phyloP scores from a whole-genome alignment of 2,888 invertebrate species.

The Lasioglossum leucozonium region DNA sequence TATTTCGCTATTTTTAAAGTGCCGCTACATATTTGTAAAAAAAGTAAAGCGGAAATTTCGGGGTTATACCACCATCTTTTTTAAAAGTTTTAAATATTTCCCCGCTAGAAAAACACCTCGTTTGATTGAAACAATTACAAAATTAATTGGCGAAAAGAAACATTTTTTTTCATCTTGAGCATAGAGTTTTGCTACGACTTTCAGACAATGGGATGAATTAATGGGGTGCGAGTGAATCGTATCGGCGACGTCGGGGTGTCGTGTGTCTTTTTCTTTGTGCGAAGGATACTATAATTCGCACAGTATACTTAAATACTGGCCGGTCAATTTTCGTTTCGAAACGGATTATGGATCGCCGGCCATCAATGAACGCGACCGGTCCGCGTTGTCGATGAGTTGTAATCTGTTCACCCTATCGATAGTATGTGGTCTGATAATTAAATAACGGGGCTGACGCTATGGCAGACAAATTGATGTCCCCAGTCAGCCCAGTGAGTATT shows the following conservation, averaged over 20 bases:
- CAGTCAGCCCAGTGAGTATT: constrained; percentile 45
- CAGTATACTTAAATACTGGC: background rate
- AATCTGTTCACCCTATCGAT: constrained; percentile 54
- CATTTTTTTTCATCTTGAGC: too few relatives aligned
- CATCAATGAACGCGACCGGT: constrained; percentile 41
- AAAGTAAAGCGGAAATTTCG: too few relatives aligned
- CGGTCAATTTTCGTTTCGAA: background rate
- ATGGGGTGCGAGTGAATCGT: background rate
- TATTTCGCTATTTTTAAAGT: too few relatives aligned
- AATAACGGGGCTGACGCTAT: constrained; percentile 53
- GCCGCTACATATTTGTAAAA: too few relatives aligned
- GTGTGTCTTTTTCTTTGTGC: background rate
- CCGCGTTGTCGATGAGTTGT: constrained; percentile 35
- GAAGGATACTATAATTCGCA: background rate
- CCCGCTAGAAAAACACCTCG: too few relatives aligned
- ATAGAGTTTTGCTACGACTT: background rate
- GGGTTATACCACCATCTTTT: too few relatives aligned
- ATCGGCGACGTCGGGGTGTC: background rate
- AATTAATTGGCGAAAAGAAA: too few relatives aligned
- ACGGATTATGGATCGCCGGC: constrained; percentile 6
- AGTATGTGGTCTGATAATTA: constrained; percentile 55
- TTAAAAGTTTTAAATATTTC: too few relatives aligned
- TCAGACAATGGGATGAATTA: background rate
- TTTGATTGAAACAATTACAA: too few relatives aligned
- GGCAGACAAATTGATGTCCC: constrained; percentile 59